These are phyloP conservation scores for Sabatieria punctata DNA, from an alignment of 2,888 invertebrate genomes.

Conservation along the genomic window DNA sequence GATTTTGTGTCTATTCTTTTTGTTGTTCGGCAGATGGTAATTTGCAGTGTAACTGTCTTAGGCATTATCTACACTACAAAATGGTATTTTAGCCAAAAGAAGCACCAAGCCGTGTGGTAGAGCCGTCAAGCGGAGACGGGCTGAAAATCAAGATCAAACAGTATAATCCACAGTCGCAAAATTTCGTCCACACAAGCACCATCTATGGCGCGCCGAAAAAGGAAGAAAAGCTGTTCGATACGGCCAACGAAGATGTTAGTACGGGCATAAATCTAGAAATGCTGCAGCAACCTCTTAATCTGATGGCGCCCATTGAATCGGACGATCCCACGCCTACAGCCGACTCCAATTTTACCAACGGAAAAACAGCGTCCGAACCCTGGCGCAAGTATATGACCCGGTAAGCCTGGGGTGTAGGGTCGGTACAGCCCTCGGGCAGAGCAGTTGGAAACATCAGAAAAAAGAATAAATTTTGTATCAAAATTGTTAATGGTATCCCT, in stretches of 20 bases:
- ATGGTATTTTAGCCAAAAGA: no score
- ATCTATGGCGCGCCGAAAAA: neutral
- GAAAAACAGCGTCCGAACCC: constrained; percentile 32
- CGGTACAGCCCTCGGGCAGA: no score
- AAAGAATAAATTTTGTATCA: no score
- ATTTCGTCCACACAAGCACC: neutral
- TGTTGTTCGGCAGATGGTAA: no score
- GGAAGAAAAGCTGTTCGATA: neutral
- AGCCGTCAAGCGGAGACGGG: neutral
- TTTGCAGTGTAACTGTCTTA: no score
- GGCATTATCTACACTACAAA: no score
- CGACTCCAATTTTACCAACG: no score
- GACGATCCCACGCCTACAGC: neutral
- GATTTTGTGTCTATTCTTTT: no score
- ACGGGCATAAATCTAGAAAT: constrained; percentile 22
- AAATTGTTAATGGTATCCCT: no score
- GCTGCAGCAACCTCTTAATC: constrained; percentile 14
- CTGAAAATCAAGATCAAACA: constrained; percentile 3
- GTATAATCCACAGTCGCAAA: constrained; percentile 2
- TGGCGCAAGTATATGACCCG: constrained; percentile 44
- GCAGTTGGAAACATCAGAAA: no score
- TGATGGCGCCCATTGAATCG: constrained; percentile 16
- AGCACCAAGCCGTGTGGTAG: no score
- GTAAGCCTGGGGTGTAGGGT: constrained; percentile 25
- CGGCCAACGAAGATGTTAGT: constrained; percentile 1